Percentiles rank a stretch among this genome's conserved stretches.
Conservation (phyloP, 2,797 vertebrate species). For the Adrianichthys oophorus region DNA sequence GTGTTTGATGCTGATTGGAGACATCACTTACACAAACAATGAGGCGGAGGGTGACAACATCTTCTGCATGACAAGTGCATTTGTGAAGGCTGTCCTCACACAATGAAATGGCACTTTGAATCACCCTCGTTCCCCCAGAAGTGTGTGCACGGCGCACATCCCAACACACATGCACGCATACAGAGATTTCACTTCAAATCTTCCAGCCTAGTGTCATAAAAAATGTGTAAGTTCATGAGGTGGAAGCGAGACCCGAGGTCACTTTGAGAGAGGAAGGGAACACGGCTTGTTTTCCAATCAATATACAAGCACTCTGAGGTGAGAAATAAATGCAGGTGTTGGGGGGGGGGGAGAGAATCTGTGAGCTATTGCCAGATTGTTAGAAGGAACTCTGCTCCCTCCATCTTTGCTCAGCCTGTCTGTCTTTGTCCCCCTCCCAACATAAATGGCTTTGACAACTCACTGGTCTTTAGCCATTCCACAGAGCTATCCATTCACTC, state of each 20-base stretch:
- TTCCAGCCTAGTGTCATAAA: constrained; percentile 83
- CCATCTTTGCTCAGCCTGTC: constrained; percentile 21
- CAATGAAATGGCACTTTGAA: constrained; percentile 87
- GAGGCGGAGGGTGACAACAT: constrained; percentile 71
- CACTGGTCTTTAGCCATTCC: constrained; percentile 79
- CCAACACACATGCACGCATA: constrained; percentile 48
- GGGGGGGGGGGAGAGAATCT: constrained; percentile 62
- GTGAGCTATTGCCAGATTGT: constrained; percentile 41
- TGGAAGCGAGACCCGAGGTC: constrained; percentile 40
- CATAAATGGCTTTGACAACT: constrained; percentile 84
- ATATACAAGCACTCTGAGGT: constrained; percentile 15
- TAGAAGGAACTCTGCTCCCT: constrained; percentile 39
- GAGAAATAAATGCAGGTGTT: constrained; percentile 30
- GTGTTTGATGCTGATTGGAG: constrained; percentile 71
- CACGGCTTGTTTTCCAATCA: constrained; percentile 47
- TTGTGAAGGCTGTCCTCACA: constrained; percentile 89
- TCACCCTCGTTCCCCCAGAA: constrained; percentile 86
- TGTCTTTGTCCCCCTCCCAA: constrained; percentile 52
- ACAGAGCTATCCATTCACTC: constrained; percentile 78
- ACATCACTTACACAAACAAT: constrained; percentile 75
- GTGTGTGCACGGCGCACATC: constrained; percentile 31
- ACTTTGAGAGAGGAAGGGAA: constrained; percentile 35
- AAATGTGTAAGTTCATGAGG: constrained; percentile 32
- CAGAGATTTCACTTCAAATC: constrained; percentile 86
- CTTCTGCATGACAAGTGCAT: constrained; percentile 87